These are phyloP conservation scores for Drosophila melanogaster DNA, from an alignment of 1,140 invertebrate genomes.

Conservation along the genomic window Release_6_plus_ISO1_MT NC_004354.4:6013001-6013500, in stretches of 20 bases:
- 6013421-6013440: background rate
- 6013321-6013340: conserved; percentile 22
- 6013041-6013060: background rate
- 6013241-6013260: conserved; percentile 33
- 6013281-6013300: conserved; percentile 23
- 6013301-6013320: conserved; percentile 4
- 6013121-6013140: conserved; percentile 13
- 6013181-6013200: conserved; percentile 74
- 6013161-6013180: conserved; percentile 81
- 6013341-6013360: conserved; percentile 23
- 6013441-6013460: background rate
- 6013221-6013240: conserved; percentile 28
- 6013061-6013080: conserved; percentile 4
- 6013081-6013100: background rate
- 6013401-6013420: conserved; percentile 9
- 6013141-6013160: conserved; percentile 73
- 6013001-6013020: background rate
- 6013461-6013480: conserved; percentile 1
- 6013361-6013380: conserved; percentile 19
- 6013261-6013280: conserved; percentile 13
- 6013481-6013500: conserved; percentile 1
- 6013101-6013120: background rate
- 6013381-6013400: conserved; percentile 3
- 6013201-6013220: conserved; percentile 62
- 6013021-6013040: background rate